These are phyloP conservation scores for Heliothis virescens DNA, from an alignment of 1,140 invertebrate species.

Conservation along the genomic window DNA sequence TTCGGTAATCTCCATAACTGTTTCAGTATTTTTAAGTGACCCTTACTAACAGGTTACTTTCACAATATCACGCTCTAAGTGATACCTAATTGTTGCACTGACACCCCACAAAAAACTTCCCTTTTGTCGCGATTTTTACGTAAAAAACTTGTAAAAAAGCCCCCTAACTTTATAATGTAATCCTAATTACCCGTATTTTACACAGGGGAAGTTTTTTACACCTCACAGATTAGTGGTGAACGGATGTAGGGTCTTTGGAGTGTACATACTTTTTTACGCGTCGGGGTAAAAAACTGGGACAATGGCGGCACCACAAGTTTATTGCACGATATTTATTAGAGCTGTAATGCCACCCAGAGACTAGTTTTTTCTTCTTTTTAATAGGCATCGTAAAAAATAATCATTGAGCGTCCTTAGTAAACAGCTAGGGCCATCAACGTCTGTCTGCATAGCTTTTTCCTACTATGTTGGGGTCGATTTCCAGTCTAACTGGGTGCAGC, in stretches of 20 bases:
- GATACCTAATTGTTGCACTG: no score
- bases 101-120: background rate
- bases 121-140: background rate
- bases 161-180: conserved; percentile 63
- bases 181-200: conserved; percentile 57
- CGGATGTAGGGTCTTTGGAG: conserved; percentile 57
- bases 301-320: conserved; percentile 28
- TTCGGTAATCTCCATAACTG: no score
- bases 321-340: background rate
- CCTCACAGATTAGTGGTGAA: conserved; percentile 49
- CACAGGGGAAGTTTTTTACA: conserved; percentile 61
- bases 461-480: no score
- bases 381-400: background rate
- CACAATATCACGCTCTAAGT: no score
- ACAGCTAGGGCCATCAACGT: no score
- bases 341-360: conserved; percentile 30
- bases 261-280: background rate
- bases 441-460: no score
- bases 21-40: no score
- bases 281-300: conserved; percentile 13
- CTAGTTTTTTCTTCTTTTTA: background rate
- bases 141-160: conserved; percentile 56
- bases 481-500: no score
- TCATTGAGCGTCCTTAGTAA: no score
- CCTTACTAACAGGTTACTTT: no score